Evolutionary conservation across 53 echinoderm and acorn worm genomes (phyloP).

Genomic region (Astropecten irregularis): DNA sequence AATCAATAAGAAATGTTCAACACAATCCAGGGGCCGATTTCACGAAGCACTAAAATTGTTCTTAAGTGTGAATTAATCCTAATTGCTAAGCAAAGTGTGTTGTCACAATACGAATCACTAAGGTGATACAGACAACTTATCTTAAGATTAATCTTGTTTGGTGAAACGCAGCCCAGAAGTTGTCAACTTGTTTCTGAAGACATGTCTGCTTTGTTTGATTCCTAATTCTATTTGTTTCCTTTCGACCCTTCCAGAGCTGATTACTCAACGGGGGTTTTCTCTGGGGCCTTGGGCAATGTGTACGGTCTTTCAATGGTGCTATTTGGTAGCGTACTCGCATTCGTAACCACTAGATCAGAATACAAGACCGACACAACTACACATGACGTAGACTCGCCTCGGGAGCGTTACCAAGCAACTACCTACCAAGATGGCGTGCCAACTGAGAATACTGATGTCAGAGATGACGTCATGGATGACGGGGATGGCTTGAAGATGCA

Average conservation of each 20-base stretch:
- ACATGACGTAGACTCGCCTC: not conserved
- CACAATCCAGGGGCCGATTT: no score
- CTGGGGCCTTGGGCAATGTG: constrained; percentile 25
- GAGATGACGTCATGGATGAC: constrained; percentile 35
- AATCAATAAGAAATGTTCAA: not conserved
- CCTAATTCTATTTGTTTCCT: no score
- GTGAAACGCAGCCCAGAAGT: no score
- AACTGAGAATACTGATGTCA: not conserved
- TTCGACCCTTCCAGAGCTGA: constrained; percentile 5
- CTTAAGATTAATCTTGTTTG: no score
- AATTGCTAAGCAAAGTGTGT: no score
- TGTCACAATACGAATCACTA: no score
- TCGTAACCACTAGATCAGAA: constrained; percentile 23
- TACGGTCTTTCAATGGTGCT: constrained; percentile 42
- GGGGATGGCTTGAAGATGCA: constrained; percentile 36
- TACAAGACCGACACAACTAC: not conserved
- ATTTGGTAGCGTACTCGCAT: constrained; percentile 8
- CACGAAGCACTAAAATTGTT: no score
- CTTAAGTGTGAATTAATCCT: no score
- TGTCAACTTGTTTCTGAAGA: no score
- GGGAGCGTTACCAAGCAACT: not conserved
- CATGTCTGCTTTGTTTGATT: no score
- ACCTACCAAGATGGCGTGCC: constrained; percentile 4
- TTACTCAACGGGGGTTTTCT: constrained; percentile 12
- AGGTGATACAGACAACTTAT: no score